phyloP scores from a whole-genome alignment of 2,888 invertebrate species.

The Gasteruption jaculator region DNA sequence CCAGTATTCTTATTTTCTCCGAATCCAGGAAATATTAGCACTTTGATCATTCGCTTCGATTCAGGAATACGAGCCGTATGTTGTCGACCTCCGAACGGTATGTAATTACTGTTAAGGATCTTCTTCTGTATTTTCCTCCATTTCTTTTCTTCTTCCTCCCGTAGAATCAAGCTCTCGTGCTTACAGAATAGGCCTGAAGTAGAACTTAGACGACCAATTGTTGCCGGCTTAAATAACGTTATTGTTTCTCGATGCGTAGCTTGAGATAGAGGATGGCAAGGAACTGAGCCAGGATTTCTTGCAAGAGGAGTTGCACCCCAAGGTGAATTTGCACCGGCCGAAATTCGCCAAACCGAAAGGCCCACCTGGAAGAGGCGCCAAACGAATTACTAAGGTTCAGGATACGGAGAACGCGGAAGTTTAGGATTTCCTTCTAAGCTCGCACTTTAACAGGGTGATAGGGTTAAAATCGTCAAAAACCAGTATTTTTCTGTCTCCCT shows the following conservation, averaged over 20 bases:
- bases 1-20: no score
- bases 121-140: no score
- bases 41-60: conserved; percentile 7
- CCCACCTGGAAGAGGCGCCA: conserved; percentile 88
- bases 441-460: no score
- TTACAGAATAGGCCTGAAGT: conserved; percentile 47
- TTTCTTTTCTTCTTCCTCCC: no score
- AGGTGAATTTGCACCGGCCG: conserved; percentile 79
- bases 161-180: conserved; percentile 23
- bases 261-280: conserved; percentile 86
- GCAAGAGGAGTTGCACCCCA: conserved; percentile 92
- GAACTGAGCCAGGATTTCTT: conserved; percentile 88
- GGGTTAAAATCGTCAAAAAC: no score
- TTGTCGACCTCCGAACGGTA: conserved; percentile 32
- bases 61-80: conserved; percentile 17
- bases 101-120: conserved; percentile 33
- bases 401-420: no score
- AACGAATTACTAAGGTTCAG: conserved; percentile 71
- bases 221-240: conserved; percentile 21
- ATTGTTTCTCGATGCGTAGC: conserved; percentile 55
- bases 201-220: background rate
- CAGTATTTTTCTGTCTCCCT: no score
- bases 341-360: conserved; percentile 97
- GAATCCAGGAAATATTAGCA: conserved; percentile 7
- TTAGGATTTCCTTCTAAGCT: no score